Evolutionary conservation across 2,888 invertebrate genomes (phyloP), one percentile per base, ranked within the genome.

Genomic region (Odontocerum albicorne): DNA sequence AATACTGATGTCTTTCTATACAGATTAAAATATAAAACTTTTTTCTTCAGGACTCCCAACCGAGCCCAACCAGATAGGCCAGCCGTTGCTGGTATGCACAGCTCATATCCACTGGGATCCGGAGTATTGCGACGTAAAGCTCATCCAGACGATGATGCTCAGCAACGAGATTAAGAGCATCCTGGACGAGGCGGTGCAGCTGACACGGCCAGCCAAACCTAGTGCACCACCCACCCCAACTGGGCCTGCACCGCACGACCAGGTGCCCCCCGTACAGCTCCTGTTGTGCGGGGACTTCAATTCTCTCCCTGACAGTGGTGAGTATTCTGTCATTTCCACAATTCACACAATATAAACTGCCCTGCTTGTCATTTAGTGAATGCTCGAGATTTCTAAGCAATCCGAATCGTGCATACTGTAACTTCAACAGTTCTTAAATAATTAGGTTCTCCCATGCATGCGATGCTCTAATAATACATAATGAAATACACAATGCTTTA

Each of bases 21-120:
- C n/a, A n/a, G n/a, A n/a, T n/a, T n/a, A n/a, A n/a, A n/a, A n/a
- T n/a, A n/a, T n/a, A n/a, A n/a, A n/a, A n/a, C n/a, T n/a, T n/a
- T n/a, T n/a, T n/a, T n/a, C n/a, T 49, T 13, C 71, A 82, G 87
- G 88, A 57, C 69, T 87, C 66, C 88, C 90, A 46, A 78, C 85
- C 7, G 92, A 94, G 68, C 82, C 86, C 63, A 84, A 83, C 60
- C 87, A 85, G 75, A 80, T 87, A 63, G 85, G 86, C 64, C 92
- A 93, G 69, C 92, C 93, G 15, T 81, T 99, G 59, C 79, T 98
- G 57, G 96, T 99, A 46, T 96, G 97, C 73, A 99, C 97, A 21
- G 97, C 98, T 27, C 99, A 99, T 76, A 95, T 99, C 66, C 98
- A 99, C 74, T 99, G 99, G 99, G 98, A 99, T 80, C 99, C 99